Conservation (phyloP, 2,113 vertebrate species). For the Poeciliopsis occidentalis region DNA sequence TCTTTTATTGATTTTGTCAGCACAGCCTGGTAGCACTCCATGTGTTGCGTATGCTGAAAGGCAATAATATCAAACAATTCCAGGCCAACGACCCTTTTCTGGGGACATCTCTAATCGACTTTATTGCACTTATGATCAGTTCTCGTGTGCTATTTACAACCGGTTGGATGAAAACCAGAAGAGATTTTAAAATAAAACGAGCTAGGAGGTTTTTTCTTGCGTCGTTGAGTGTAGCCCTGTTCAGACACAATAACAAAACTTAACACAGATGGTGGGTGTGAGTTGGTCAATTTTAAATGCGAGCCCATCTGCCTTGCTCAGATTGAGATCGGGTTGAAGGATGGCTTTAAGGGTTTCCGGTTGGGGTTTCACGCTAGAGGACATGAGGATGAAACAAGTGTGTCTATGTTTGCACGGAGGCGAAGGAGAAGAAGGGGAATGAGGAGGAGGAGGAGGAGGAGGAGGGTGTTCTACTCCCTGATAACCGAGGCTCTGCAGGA, state of each 20-base stretch:
- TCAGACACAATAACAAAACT: slow-evolving; percentile 13
- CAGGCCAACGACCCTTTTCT: background rate
- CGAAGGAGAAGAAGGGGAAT: background rate
- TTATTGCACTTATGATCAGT: background rate
- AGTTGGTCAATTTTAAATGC: slow-evolving; percentile 65
- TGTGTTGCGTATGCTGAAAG: background rate
- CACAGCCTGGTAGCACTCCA: background rate
- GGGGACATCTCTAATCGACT: background rate
- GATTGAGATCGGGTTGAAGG: slow-evolving; percentile 54
- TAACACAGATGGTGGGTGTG: slow-evolving; percentile 52
- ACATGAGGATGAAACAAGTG: slow-evolving; percentile 3
- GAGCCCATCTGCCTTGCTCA: slow-evolving; percentile 63
- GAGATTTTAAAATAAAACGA: background rate
- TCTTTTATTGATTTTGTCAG: too few species aligned
- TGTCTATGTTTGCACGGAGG: background rate
- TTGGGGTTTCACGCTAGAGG: slow-evolving; percentile 8
- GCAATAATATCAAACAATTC: background rate
- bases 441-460: background rate
- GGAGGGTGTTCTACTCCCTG: slow-evolving; percentile 13
- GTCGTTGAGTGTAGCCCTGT: background rate
- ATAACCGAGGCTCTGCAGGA: slow-evolving; percentile 53
- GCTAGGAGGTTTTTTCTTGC: background rate
- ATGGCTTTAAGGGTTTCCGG: slow-evolving; percentile 47
- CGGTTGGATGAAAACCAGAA: background rate
- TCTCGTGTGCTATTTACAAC: background rate